These are phyloP conservation scores for Numenius phaeopus DNA, from an alignment of 2,797 vertebrate species.

Conservation along the genomic window DNA sequence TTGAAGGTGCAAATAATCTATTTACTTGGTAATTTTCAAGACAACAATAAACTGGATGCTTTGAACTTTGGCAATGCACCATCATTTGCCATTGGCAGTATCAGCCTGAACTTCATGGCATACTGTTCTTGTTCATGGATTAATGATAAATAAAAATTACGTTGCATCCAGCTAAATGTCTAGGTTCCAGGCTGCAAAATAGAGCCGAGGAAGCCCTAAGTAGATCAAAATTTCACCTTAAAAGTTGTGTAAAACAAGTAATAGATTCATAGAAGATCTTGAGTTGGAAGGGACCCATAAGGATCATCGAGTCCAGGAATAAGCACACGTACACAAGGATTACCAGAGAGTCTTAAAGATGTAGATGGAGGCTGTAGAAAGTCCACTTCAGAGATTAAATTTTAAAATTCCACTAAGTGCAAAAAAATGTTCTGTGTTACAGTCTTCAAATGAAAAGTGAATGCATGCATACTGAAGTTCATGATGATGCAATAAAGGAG, in stretches of 20 bases:
- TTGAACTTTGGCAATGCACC: not conserved
- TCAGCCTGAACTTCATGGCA: not conserved
- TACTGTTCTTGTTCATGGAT: not conserved
- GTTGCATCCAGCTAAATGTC: not conserved
- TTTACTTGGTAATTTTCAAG: not conserved
- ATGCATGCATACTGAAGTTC: not conserved
- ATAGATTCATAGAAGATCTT: not conserved
- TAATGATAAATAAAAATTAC: not conserved
- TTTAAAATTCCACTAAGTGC: not conserved
- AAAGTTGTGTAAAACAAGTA: not conserved
- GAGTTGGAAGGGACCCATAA: not conserved
- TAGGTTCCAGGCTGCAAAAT: not conserved
- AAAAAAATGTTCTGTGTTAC: not conserved
- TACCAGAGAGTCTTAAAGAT: not conserved
- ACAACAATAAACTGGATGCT: not conserved
- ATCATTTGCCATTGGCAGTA: not conserved
- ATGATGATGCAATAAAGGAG: not conserved
- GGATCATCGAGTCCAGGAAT: not conserved
- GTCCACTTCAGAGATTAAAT: not conserved
- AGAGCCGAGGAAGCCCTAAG: not conserved
- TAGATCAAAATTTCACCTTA: not conserved
- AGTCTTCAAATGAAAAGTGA: not conserved
- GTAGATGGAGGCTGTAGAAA: not conserved
- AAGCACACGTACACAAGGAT: not conserved
- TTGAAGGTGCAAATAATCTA: not conserved